Evolutionary conservation across 2,888 invertebrate species (phyloP), one percentile per base, ranked within the genome.

Genomic region (Drosophila phalerata): DNA sequence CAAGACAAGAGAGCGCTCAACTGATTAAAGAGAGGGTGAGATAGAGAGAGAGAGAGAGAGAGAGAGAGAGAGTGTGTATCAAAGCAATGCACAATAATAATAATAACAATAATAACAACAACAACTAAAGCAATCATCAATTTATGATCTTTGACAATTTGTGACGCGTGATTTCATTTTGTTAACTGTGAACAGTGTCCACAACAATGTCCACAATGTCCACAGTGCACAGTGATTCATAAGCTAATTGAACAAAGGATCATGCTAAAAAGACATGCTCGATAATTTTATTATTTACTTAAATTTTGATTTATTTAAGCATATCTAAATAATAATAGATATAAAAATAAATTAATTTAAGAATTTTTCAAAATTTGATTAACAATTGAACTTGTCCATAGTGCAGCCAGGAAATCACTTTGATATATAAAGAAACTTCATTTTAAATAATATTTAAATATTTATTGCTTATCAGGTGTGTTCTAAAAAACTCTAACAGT

Each of bases 111-210:
- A 55, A 45, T n/a, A 56, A 37, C n/a, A 48, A 17, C 38, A 48
- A 8, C 32, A 56, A 17, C 17, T 53, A 17, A 17, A 37, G 38
- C 40, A 73, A 60, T 75, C 42, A 64, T 45, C 65, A 71, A 76
- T 57, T 61, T 65, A 65, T 70, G 71, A 73, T 75, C 73, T 53
- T 57, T 63, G 34, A 45, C 64, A 45, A 57, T 76, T 64, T 73
- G 73, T 73, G 71, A 73, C 77, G 77, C 55, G 64, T 76, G 73
- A 73, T 76, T 76, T 76, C 56, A 76, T 60, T 70, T 69, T 15
- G 19, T 63, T 52, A 61, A 61, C 61, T 48, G 52, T 52, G 32
- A 56, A 34, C 28, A 28, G 28, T 28, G 28, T 28, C 34, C 38
- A 19, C 19, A 32, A 34, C 55, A 55, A n/a, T 6, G 19, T 55